Evolutionary conservation across 2,113 vertebrate genomes (phyloP).

Genomic region (Cairina moschata): DNA sequence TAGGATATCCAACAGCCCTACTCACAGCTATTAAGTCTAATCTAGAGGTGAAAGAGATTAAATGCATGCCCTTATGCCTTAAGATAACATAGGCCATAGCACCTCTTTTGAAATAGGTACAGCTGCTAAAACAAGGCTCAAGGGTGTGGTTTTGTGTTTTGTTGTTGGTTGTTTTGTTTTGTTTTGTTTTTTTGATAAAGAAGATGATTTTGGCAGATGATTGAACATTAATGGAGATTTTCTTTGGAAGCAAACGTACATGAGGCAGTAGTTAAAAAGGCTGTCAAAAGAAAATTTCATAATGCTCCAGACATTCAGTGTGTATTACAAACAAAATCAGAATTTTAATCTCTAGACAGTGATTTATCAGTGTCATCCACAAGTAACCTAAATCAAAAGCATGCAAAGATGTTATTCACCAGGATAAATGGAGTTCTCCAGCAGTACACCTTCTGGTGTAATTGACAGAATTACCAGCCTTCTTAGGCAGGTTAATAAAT

Average conservation of each 20-base stretch:
- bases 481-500: not conserved
- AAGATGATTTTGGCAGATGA: not conserved
- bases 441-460: not conserved
- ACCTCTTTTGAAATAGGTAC: not conserved
- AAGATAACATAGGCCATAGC: not conserved
- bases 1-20: not conserved
- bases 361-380: not conserved
- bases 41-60: not conserved
- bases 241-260: not conserved
- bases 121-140: not conserved
- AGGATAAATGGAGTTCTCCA: not conserved
- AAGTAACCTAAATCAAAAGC: not conserved
- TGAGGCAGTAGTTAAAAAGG: not conserved
- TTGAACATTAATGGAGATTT: conserved; percentile 19
- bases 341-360: not conserved
- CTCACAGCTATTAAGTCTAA: not conserved
- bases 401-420: not conserved
- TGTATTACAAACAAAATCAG: not conserved
- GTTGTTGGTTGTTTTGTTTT: too few species aligned
- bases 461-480: not conserved
- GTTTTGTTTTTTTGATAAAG: not conserved
- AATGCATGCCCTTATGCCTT: not conserved
- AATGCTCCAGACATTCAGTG: not conserved
- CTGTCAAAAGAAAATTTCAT: not conserved
- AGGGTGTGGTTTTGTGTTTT: not conserved